A percentile compares a stretch with the other conserved stretches of the same genome.
Conservation (phyloP, 2,113 vertebrate genomes). For the Hemibagrus wyckioides region DNA sequence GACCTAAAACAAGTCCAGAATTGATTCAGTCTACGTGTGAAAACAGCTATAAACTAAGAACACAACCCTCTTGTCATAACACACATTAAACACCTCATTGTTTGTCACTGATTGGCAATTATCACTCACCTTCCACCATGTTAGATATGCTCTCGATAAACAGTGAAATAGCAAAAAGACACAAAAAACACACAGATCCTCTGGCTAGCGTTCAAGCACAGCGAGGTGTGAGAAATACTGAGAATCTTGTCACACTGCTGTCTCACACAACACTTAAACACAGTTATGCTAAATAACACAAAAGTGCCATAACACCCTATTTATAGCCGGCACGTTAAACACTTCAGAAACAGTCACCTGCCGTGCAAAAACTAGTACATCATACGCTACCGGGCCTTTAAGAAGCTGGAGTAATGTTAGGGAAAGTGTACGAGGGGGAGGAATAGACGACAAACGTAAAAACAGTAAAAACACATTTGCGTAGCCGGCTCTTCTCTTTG, state of each 20-base stretch:
- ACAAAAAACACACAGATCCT: not conserved
- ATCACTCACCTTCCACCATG: conserved; percentile 12
- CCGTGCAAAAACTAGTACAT: not conserved
- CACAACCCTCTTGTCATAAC: conserved; percentile 5
- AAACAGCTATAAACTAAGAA: not conserved
- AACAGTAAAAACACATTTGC: conserved; percentile 33
- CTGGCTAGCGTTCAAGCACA: not conserved
- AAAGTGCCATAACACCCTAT: conserved; percentile 7
- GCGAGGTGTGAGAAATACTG: conserved; percentile 4
- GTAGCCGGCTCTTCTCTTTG: conserved; percentile 32
- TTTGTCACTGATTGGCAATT: conserved; percentile 1
- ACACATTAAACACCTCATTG: not conserved
- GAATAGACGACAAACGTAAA: not conserved
- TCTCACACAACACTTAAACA: conserved; percentile 23
- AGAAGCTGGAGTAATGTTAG: conserved; percentile 3
- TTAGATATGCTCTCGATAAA: conserved; percentile 24
- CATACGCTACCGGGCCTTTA: not conserved
- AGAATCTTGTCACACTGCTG: not conserved
- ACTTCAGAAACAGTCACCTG: not conserved
- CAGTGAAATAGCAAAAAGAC: not conserved
- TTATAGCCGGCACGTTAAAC: not conserved
- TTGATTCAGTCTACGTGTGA: not conserved
- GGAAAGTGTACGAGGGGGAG: not conserved
- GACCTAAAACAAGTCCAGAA: not conserved
- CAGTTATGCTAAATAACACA: not conserved